Evolutionary conservation across 2,888 invertebrate species (phyloP).

Genomic region (Hypolimnas misippus): DNA sequence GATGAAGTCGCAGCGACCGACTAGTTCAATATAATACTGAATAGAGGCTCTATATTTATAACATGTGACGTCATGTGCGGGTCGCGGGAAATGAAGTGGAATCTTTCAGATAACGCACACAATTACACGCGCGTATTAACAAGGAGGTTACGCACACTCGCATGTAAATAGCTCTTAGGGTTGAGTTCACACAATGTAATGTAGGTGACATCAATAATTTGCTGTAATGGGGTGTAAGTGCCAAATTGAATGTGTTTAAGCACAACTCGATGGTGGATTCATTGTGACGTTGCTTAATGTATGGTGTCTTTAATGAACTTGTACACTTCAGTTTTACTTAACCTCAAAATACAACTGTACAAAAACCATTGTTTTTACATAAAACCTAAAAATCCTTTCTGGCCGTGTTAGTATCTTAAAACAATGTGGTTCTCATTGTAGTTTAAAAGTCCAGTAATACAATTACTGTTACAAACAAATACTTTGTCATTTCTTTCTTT

Average conservation of each 20-base stretch:
- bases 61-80: slow-evolving; percentile 74
- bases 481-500: too few species aligned
- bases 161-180: slow-evolving; percentile 56
- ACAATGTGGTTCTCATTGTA: too few species aligned
- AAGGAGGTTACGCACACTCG: slow-evolving; percentile 43
- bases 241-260: slow-evolving; percentile 70
- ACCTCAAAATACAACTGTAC: too few species aligned
- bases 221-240: slow-evolving; percentile 74
- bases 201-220: slow-evolving; percentile 81
- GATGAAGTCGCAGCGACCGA: too few species aligned
- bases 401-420: too few species aligned
- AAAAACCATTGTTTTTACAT: too few species aligned
- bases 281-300: slow-evolving; percentile 51
- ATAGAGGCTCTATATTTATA: slow-evolving; percentile 54
- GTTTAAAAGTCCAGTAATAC: too few species aligned
- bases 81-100: slow-evolving; percentile 83
- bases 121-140: slow-evolving; percentile 47
- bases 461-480: too few species aligned
- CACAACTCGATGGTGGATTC: slow-evolving; percentile 55
- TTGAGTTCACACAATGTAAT: slow-evolving; percentile 70
- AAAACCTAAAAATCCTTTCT: too few species aligned
- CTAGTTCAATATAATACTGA: neutral
- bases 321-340: slow-evolving; percentile 42
- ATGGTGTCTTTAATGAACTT: neutral
- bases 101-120: slow-evolving; percentile 83